These are phyloP conservation scores for Orchesella cincta DNA, from an alignment of 1,140 invertebrate genomes.

Conservation along the genomic window DNA sequence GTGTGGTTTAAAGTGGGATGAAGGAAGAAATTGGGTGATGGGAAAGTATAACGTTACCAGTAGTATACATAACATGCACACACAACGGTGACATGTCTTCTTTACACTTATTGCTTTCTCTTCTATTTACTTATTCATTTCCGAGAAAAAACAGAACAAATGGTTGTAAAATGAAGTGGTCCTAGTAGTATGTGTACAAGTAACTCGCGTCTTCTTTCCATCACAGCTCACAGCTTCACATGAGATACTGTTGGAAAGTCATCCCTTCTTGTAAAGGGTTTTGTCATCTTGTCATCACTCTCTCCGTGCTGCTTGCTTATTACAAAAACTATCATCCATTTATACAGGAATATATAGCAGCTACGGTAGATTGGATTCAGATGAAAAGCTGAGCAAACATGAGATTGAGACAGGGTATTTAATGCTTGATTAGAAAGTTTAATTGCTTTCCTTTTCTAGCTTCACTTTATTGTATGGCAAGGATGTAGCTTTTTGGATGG, in stretches of 20 bases:
- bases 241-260: neutral
- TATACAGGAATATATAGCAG: too few species aligned
- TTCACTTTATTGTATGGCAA: neutral
- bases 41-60: too few species aligned
- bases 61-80: too few species aligned
- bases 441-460: neutral
- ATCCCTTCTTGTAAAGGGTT: neutral
- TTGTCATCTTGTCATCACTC: neutral
- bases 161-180: too few species aligned
- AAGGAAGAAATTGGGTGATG: too few species aligned
- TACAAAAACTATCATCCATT: neutral
- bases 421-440: conserved; percentile 11
- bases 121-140: too few species aligned
- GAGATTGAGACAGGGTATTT: neutral
- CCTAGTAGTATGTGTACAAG: too few species aligned
- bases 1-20: too few species aligned
- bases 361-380: neutral
- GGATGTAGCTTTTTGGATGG: too few species aligned
- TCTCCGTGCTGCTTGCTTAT: neutral
- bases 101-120: too few species aligned
- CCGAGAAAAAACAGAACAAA: too few species aligned
- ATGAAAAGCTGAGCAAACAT: conserved; percentile 1
- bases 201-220: neutral
- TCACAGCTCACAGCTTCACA: neutral
- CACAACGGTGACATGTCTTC: too few species aligned